Evolutionary conservation across 2,888 invertebrate species (phyloP).

Genomic region (Neoaliturus tenellus): DNA sequence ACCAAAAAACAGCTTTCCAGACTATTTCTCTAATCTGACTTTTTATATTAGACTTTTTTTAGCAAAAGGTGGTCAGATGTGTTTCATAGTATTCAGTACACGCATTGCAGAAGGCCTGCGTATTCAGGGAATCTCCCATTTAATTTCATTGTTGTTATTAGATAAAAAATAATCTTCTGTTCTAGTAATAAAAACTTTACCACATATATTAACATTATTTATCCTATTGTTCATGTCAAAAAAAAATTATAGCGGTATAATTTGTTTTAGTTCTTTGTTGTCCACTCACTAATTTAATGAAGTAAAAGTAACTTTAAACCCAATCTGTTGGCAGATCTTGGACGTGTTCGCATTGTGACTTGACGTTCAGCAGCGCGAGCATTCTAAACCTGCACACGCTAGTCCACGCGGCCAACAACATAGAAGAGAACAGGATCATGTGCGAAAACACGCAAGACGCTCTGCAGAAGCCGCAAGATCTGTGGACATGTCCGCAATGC

Average conservation of each 20-base stretch:
- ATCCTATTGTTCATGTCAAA: no score
- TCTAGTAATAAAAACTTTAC: no score
- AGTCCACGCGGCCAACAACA: constrained; percentile 72
- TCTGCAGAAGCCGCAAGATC: neutral
- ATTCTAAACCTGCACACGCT: constrained; percentile 75
- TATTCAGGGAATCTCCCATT: no score
- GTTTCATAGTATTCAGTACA: no score
- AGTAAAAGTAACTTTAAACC: neutral
- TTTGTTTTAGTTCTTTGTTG: neutral
- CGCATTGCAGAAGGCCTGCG: no score
- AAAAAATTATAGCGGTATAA: no score
- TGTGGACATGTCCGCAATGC: constrained; percentile 58
- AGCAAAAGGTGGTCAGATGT: no score
- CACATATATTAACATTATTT: neutral
- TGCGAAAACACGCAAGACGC: constrained; percentile 28
- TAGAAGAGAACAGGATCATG: constrained; percentile 64
- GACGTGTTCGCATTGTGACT: constrained; percentile 71
- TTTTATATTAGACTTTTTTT: no score
- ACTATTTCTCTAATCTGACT: no score
- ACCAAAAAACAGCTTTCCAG: no score
- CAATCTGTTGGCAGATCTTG: constrained; percentile 64
- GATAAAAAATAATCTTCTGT: no score
- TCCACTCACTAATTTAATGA: neutral
- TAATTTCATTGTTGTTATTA: no score
- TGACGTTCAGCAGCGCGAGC: constrained; percentile 72